Evolutionary conservation across 2,797 vertebrate genomes (phyloP), one percentile per base, ranked within the genome.

Genomic region (Propithecus perrieri): DNA sequence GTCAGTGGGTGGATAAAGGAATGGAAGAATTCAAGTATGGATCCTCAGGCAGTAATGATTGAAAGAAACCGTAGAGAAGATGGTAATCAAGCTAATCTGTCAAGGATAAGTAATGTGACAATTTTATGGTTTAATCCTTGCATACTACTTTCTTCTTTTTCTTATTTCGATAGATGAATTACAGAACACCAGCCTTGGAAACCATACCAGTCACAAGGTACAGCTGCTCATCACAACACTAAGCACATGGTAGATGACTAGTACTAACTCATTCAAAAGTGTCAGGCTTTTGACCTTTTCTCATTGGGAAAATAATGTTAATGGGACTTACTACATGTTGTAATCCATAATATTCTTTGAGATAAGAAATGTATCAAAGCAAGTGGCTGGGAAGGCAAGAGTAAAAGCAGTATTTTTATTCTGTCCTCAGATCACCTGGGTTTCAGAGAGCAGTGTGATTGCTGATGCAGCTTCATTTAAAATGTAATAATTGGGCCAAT

Each of bases 401-500:
- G 96, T 98, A 98, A 91, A 98, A 91, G 88, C 96, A 95, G 94
- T 97, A 97, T 97, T 98, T 98, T 98, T 84, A 98, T 98, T 98
- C 98, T 97, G 95, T 88, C 93, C 96, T 97, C 65, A 63, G 97
- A 96, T 97, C 97, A 96, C 97, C 96, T 96, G 89, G 88, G 93
- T 96, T 98, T 98, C 98, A 98, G 96, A 98, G 97, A 95, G 97
- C 88, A 91, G 78, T 76, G 79, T 97, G 97, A 98, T 97, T 98
- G 97, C 97, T 98, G 94, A 91, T 94, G 61, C 35, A 0, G 94
- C 97, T 98, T 98, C 97, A 85, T 97, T 98, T 98, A 98, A 98
- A 98, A 97, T 96, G 97, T 98, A 98, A 98, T 98, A 97, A 98
- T 98, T 98, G 98, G 95, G 96, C 91, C 95, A 97, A 92, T 97